These are phyloP conservation scores for Ennomos fuscantarius DNA, from an alignment of 2,888 invertebrate species.

Conservation along the genomic window DNA sequence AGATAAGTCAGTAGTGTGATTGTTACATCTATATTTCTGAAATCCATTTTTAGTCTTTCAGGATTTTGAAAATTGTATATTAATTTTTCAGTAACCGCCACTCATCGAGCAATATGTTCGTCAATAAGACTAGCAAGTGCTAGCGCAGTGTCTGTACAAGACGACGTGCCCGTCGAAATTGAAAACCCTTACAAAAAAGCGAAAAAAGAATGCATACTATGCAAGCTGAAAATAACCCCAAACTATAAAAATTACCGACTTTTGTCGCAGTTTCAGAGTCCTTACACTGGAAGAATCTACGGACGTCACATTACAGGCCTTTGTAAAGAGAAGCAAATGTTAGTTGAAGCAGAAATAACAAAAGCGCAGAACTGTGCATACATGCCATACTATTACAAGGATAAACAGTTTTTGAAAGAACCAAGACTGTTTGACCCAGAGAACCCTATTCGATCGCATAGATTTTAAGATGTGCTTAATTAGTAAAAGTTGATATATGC, in stretches of 20 bases:
- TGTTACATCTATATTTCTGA: background rate
- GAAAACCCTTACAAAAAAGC: slow-evolving; percentile 93
- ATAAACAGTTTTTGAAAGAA: slow-evolving; percentile 92
- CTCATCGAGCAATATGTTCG: slow-evolving; percentile 48
- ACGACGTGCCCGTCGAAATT: slow-evolving; percentile 85
- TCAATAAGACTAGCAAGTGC: slow-evolving; percentile 45
- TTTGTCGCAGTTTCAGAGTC: slow-evolving; percentile 97
- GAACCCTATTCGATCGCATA: slow-evolving; percentile 91
- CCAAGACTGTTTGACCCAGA: slow-evolving; percentile 96
- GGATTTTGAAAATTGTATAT: background rate
- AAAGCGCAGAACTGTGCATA: slow-evolving; percentile 92
- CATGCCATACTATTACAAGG: slow-evolving; percentile 94
- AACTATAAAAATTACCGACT: slow-evolving; percentile 96
- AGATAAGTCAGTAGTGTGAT: slow-evolving; percentile 51
- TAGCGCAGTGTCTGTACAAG: slow-evolving; percentile 33
- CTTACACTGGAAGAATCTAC: slow-evolving; percentile 96
- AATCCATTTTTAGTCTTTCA: background rate
- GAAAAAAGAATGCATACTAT: slow-evolving; percentile 90
- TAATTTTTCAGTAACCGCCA: slow-evolving; percentile 56
- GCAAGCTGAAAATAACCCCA: slow-evolving; percentile 91
- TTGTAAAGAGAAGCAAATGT: slow-evolving; percentile 91
- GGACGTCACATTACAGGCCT: slow-evolving; percentile 97
- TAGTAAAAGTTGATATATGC: slow-evolving; percentile 22
- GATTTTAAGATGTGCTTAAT: slow-evolving; percentile 70
- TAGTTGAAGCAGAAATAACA: slow-evolving; percentile 89